These are phyloP conservation scores for Leptopilina boulardi DNA, from an alignment of 1,140 invertebrate species.

Conservation along the genomic window DNA sequence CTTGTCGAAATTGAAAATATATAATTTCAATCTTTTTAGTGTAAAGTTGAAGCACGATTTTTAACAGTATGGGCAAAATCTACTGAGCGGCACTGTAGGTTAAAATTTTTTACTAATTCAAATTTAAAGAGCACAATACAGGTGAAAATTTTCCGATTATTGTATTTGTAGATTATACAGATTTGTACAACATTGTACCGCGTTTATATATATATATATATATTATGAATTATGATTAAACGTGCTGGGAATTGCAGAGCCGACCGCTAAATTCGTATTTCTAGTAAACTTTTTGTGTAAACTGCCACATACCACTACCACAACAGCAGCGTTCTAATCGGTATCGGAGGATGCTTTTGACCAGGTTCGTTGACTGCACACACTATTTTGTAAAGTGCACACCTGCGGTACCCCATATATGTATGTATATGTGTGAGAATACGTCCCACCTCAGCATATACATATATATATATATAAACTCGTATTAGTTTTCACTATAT, in stretches of 20 bases:
- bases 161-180: background rate
- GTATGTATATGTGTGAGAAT: background rate
- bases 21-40: too few relatives aligned
- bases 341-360: constrained; percentile 13
- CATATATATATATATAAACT: too few relatives aligned
- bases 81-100: too few relatives aligned
- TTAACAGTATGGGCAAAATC: too few relatives aligned
- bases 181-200: constrained; percentile 10
- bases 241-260: constrained; percentile 11
- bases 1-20: too few relatives aligned
- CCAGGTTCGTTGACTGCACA: constrained; percentile 18
- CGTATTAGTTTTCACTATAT: constrained; percentile 29
- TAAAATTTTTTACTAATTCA: too few relatives aligned
- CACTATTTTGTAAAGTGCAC: constrained; percentile 32
- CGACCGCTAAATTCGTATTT: constrained; percentile 16
- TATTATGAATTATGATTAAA: background rate
- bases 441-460: background rate
- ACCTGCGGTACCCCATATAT: background rate
- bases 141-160: constrained; percentile 16
- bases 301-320: background rate
- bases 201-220: too few relatives aligned
- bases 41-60: too few relatives aligned
- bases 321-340: constrained; percentile 7
- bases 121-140: too few relatives aligned
- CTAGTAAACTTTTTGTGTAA: constrained; percentile 28